Conservation (phyloP, 53 echinoderm and acorn worm species). For the Mesocentrotus franciscanus region DNA sequence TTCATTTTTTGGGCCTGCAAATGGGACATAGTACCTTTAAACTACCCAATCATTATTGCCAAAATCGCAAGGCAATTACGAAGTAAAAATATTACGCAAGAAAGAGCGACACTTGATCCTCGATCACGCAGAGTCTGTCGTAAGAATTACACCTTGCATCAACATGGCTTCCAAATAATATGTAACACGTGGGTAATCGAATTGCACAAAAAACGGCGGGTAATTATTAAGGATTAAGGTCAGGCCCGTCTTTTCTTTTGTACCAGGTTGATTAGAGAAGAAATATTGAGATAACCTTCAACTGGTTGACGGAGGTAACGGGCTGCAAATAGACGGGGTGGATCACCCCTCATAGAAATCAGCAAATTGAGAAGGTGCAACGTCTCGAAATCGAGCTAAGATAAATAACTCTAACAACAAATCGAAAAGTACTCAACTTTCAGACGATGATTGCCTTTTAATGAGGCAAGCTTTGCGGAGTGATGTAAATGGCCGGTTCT, state of each 20-base stretch:
- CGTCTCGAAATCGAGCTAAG: conserved; percentile 18
- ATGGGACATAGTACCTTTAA: too few species aligned
- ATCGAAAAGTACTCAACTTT: conserved; percentile 43
- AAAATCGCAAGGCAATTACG: conserved; percentile 14
- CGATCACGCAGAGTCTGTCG: not conserved
- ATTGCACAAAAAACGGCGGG: not conserved
- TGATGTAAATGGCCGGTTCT: not conserved
- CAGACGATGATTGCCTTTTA: not conserved
- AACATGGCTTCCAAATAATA: conserved; percentile 14
- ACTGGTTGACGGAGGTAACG: not conserved
- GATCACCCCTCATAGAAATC: not conserved
- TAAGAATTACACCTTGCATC: not conserved
- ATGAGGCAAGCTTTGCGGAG: not conserved
- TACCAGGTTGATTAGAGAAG: not conserved
- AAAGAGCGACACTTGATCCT: not conserved
- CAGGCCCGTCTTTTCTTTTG: not conserved
- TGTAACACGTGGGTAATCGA: conserved; percentile 9
- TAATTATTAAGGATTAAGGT: conserved; percentile 33
- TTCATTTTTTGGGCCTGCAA: too few species aligned
- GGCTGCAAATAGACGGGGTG: conserved; percentile 21
- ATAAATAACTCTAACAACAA: conserved; percentile 48
- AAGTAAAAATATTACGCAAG: not conserved
- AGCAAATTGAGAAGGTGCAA: not conserved
- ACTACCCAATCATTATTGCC: not conserved
- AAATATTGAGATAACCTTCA: conserved; percentile 48